Evolutionary conservation across 2,888 invertebrate genomes (phyloP).

Genomic region (Campaea margaritaria): DNA sequence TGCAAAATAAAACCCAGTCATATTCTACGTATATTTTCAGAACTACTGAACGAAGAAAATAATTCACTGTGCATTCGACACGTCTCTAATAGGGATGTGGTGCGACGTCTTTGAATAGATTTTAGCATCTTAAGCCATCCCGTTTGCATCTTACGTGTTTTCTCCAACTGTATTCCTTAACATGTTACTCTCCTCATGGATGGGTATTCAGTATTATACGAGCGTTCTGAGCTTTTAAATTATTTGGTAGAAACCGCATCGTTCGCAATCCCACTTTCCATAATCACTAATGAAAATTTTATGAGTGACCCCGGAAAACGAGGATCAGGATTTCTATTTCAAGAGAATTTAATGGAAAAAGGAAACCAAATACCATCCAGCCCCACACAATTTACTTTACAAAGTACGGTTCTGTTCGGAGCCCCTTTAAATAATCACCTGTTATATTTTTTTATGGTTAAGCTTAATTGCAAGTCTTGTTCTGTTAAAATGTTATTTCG

Average conservation of each 20-base stretch:
- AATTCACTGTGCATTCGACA: background rate
- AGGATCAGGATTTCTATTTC: background rate
- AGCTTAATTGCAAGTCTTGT: constrained; percentile 21
- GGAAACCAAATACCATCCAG: constrained; percentile 12
- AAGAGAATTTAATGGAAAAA: constrained; percentile 5
- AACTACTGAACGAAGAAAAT: constrained; percentile 1
- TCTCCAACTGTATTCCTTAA: background rate
- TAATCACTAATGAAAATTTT: constrained; percentile 1
- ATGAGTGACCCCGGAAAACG: background rate
- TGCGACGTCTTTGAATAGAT: background rate
- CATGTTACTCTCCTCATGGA: background rate
- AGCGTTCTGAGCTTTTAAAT: background rate
- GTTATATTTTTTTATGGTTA: constrained; percentile 14
- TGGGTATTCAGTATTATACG: background rate
- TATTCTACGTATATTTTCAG: constrained; percentile 2
- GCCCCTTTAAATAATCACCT: constrained; percentile 22
- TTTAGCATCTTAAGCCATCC: background rate
- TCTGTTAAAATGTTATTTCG: constrained; percentile 12
- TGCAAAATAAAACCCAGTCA: constrained; percentile 10
- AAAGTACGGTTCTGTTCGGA: constrained; percentile 12
- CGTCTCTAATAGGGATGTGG: background rate
- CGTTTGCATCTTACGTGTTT: background rate
- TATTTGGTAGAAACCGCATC: background rate
- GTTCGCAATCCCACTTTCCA: background rate
- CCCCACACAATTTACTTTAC: constrained; percentile 21